A percentile compares a stretch with the other conserved stretches of the same genome.
These are phyloP conservation scores for Macaria liturata DNA, from an alignment of 2,888 invertebrate genomes.

Conservation along the genomic window DNA sequence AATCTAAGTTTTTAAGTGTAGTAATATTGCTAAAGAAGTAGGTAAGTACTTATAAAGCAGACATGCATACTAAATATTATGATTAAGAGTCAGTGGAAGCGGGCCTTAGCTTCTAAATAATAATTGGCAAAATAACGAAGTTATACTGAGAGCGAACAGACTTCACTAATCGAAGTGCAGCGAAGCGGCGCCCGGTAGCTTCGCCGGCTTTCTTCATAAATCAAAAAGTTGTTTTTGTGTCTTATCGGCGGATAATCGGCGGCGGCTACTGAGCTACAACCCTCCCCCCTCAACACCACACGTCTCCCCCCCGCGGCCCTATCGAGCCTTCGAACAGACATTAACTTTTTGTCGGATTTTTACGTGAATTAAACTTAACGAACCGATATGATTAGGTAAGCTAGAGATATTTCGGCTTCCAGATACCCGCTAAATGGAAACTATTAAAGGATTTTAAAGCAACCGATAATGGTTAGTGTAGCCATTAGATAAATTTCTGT, in stretches of 20 bases:
- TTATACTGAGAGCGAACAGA: slow-evolving; percentile 20
- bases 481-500: slow-evolving; percentile 20
- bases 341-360: slow-evolving; percentile 68
- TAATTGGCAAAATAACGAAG: too few species aligned
- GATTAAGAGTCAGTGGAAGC: too few species aligned
- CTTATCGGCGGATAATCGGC: slow-evolving; percentile 78
- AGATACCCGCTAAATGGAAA: slow-evolving; percentile 55
- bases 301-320: slow-evolving; percentile 30
- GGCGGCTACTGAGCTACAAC: slow-evolving; percentile 69
- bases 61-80: too few species aligned
- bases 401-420: slow-evolving; percentile 42
- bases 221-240: slow-evolving; percentile 80
- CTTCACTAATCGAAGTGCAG: slow-evolving; percentile 52
- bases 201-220: slow-evolving; percentile 77
- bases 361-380: slow-evolving; percentile 64
- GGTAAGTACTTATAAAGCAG: too few species aligned
- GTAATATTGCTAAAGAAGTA: too few species aligned
- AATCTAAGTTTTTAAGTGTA: too few species aligned
- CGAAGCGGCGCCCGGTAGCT: slow-evolving; percentile 71
- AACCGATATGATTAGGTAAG: slow-evolving; percentile 61
- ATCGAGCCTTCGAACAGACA: slow-evolving; percentile 51
- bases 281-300: slow-evolving; percentile 32
- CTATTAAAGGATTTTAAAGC: slow-evolving; percentile 62
- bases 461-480: slow-evolving; percentile 48
- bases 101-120: too few species aligned